Evolutionary conservation across 30 jellyfish, hydroid and myxozoan species (phyloP).

Genomic region (Calvadosia cruxmelitensis): DNA sequence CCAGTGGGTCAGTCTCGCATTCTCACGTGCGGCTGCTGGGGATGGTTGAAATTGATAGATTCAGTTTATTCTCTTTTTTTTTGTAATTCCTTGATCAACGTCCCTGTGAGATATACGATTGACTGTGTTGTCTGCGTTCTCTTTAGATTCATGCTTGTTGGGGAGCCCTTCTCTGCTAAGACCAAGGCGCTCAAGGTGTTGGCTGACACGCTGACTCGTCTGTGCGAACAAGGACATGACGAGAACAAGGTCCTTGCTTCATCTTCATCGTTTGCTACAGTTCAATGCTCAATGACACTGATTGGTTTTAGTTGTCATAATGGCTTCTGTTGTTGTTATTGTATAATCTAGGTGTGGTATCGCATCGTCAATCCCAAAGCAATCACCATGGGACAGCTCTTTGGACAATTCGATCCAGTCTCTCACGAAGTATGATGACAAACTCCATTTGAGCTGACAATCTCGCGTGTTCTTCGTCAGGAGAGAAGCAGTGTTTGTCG

Average conservation of each 20-base stretch:
- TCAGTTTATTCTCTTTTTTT: too few relatives aligned
- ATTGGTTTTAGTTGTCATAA: too few relatives aligned
- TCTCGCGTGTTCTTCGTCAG: too few relatives aligned
- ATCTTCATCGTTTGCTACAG: too few relatives aligned
- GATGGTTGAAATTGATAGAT: too few relatives aligned
- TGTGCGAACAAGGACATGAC: constrained; percentile 73
- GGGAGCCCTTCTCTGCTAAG: constrained; percentile 89
- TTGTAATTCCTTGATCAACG: too few relatives aligned
- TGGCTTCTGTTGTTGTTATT: neutral
- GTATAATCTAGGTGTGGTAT: constrained; percentile 50
- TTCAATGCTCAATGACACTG: too few relatives aligned
- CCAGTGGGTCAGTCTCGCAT: too few relatives aligned
- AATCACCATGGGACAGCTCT: constrained; percentile 92
- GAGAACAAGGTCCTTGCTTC: constrained; percentile 88
- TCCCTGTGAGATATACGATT: too few relatives aligned
- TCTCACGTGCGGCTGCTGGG: too few relatives aligned
- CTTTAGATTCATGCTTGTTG: constrained; percentile 85
- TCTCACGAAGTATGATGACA: constrained; percentile 87
- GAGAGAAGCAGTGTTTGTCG: too few relatives aligned
- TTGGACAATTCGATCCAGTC: constrained; percentile 94
- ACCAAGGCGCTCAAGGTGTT: constrained; percentile 67
- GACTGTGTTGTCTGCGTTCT: neutral
- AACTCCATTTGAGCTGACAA: too few relatives aligned
- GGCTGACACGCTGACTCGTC: constrained; percentile 57
- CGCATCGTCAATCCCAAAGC: constrained; percentile 84